phyloP scores from a whole-genome alignment of 2,797 vertebrate species.

The Acropternis orthonyx region DNA sequence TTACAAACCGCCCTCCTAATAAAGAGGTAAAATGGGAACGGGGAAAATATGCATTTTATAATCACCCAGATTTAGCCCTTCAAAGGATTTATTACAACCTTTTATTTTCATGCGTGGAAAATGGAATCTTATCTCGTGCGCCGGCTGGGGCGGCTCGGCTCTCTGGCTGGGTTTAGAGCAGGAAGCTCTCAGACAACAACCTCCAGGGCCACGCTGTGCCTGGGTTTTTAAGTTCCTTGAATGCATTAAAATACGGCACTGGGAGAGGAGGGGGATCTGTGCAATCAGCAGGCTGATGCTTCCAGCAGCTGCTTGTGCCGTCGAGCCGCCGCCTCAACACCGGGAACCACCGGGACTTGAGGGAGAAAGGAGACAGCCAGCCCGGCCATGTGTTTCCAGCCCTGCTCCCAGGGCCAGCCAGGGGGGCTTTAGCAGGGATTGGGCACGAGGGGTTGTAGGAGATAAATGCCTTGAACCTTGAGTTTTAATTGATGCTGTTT shows the following conservation, averaged over 20 bases:
- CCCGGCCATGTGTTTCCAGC: neutral
- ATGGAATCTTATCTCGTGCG: conserved; percentile 33
- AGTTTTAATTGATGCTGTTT: neutral
- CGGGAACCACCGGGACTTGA: neutral
- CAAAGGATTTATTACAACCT: conserved; percentile 59
- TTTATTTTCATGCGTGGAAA: conserved; percentile 50
- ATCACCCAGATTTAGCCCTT: conserved; percentile 39
- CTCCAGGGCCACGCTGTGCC: neutral
- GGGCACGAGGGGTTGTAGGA: neutral
- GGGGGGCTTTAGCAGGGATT: neutral
- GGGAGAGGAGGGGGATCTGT: neutral
- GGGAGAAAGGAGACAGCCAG: neutral
- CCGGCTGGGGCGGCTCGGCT: conserved; percentile 16
- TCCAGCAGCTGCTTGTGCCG: neutral
- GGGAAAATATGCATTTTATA: conserved; percentile 28
- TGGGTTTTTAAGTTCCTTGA: neutral
- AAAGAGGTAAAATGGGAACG: conserved; percentile 22
- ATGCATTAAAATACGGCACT: neutral
- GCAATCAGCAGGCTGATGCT: neutral
- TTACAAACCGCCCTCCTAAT: neutral
- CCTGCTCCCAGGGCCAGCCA: neutral
- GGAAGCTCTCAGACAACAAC: neutral
- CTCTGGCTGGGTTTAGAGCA: neutral
- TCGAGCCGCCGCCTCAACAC: neutral
- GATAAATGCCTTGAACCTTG: neutral